Conservation (phyloP, 2,113 vertebrate genomes). For the Vulpes vulpes region DNA sequence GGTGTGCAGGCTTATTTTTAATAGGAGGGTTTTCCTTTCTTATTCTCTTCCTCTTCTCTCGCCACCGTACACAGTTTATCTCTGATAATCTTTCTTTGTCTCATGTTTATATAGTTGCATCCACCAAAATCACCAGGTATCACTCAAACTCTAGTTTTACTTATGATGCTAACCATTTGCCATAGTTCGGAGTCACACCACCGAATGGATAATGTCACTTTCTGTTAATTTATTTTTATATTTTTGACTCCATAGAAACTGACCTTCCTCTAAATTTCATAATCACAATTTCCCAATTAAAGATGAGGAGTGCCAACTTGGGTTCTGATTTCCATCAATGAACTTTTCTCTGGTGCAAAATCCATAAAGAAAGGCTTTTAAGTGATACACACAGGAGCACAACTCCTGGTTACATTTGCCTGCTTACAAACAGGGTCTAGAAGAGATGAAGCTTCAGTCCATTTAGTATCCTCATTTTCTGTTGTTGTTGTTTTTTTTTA, state of each 20-base stretch:
- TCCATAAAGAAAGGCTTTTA: not conserved
- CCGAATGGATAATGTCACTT: not conserved
- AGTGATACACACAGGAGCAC: not conserved
- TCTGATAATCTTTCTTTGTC: not conserved
- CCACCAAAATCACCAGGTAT: not conserved
- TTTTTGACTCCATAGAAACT: not conserved
- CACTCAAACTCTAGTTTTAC: not conserved
- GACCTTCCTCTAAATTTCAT: not conserved
- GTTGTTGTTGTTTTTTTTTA: not conserved
- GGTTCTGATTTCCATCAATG: not conserved
- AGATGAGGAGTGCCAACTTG: not conserved
- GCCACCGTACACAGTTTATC: not conserved
- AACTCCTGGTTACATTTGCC: not conserved
- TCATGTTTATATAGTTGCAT: not conserved
- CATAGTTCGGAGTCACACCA: not conserved
- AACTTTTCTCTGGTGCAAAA: not conserved
- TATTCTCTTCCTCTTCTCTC: not conserved
- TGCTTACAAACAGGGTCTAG: not conserved
- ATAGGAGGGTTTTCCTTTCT: not conserved
- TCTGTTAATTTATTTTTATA: not conserved
- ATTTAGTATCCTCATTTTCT: not conserved
- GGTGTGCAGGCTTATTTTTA: not conserved
- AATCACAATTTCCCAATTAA: not conserved
- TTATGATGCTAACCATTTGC: not conserved
- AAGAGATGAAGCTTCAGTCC: not conserved